Conservation (phyloP, 2,113 vertebrate genomes). For the Platysteira castanea region DNA sequence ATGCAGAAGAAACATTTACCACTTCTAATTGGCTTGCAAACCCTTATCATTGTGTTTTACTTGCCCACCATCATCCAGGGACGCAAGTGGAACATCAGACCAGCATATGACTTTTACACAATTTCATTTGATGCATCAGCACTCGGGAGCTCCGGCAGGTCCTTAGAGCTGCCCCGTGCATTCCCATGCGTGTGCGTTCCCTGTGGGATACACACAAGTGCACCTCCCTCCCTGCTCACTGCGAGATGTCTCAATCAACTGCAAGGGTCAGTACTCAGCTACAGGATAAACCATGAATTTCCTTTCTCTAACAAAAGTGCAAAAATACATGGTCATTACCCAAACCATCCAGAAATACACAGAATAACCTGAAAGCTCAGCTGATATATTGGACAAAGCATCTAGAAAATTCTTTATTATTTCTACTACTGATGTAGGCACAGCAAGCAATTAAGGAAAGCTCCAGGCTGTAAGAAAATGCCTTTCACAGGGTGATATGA, state of each 20-base stretch:
- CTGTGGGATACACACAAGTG: not conserved
- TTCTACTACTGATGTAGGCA: not conserved
- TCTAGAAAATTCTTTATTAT: not conserved
- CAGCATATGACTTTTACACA: accelerated
- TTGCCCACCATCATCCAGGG: not conserved
- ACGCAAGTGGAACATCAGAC: not conserved
- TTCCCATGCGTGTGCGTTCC: not conserved
- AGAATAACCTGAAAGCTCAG: not conserved
- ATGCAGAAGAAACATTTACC: not conserved
- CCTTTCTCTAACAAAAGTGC: not conserved
- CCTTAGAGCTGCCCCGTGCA: not conserved
- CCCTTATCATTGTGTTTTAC: not conserved
- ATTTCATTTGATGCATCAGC: not conserved
- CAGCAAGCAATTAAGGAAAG: not conserved
- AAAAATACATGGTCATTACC: not conserved
- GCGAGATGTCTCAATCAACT: accelerated
- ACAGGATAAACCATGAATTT: not conserved
- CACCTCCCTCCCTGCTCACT: not conserved
- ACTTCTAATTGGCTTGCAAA: not conserved
- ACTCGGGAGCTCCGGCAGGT: not conserved
- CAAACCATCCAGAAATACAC: not conserved
- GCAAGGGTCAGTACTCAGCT: not conserved
- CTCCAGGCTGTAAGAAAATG: not conserved
- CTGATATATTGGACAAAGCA: not conserved
- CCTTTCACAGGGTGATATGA: not conserved